These are phyloP conservation scores for Autographa pulchrina DNA, from an alignment of 2,888 invertebrate species.

Conservation along the genomic window DNA sequence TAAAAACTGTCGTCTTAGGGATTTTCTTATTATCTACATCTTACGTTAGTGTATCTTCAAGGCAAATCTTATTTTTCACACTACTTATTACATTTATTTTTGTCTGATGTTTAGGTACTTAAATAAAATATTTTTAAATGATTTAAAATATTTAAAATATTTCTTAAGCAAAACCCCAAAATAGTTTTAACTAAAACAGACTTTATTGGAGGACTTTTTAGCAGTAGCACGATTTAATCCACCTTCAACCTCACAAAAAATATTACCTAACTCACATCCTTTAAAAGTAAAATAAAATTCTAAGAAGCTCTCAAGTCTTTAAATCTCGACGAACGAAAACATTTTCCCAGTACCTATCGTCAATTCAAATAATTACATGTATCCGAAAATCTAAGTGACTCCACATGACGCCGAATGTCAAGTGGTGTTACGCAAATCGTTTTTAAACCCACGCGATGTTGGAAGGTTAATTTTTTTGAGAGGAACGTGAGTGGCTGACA, in stretches of 20 bases:
- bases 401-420: conserved; percentile 31
- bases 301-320: not conserved
- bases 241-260: too few species aligned
- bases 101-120: too few species aligned
- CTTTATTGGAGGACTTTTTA: too few species aligned
- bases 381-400: conserved; percentile 22
- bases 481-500: conserved; percentile 57
- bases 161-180: too few species aligned
- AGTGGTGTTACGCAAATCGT: conserved; percentile 52
- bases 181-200: too few species aligned
- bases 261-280: too few species aligned
- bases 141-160: too few species aligned
- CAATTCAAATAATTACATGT: conserved; percentile 38
- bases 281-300: not conserved
- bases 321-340: conserved; percentile 12
- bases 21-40: not conserved
- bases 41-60: too few species aligned
- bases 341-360: conserved; percentile 8
- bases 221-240: too few species aligned
- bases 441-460: conserved; percentile 51
- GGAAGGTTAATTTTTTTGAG: conserved; percentile 71
- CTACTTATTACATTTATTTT: too few species aligned
- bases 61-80: too few species aligned
- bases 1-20: not conserved
- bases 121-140: too few species aligned